phyloP scores from a whole-genome alignment of 2,888 invertebrate species.

The Patella ulyssiponensis region DNA sequence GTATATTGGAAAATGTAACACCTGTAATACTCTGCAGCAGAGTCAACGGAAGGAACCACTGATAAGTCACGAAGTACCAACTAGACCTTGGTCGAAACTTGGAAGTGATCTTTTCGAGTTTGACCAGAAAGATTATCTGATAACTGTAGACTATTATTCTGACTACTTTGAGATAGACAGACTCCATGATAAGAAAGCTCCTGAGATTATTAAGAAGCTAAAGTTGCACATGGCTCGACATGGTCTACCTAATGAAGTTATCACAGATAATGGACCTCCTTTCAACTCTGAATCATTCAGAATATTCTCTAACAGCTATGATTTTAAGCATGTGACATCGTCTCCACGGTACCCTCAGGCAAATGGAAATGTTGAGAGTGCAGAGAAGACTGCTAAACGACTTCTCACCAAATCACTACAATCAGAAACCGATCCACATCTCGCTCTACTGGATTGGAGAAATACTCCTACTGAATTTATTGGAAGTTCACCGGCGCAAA shows the following conservation, averaged over 20 bases:
- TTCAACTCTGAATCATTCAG: too few species aligned
- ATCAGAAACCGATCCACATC: neutral
- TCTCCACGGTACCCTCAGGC: neutral
- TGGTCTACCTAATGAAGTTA: too few species aligned
- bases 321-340: neutral
- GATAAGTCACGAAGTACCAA: too few species aligned
- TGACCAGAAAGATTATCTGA: neutral
- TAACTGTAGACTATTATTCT: neutral
- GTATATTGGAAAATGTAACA: too few species aligned
- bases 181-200: neutral
- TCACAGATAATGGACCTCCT: too few species aligned
- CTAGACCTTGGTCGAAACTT: too few species aligned
- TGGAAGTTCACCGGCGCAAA: neutral
- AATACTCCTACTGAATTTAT: neutral
- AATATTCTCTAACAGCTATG: neutral
- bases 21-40: too few species aligned
- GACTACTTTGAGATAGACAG: neutral
- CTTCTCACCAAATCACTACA: neutral
- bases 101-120: constrained; percentile 3
- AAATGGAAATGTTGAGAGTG: neutral
- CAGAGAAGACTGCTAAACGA: neutral
- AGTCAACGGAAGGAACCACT: too few species aligned
- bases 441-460: too few species aligned
- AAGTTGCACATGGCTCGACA: too few species aligned
- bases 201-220: too few species aligned